Percentiles rank a stretch among this genome's conserved stretches.
Conservation (phyloP, 2,797 vertebrate species). For the Sciurus carolinensis region DNA sequence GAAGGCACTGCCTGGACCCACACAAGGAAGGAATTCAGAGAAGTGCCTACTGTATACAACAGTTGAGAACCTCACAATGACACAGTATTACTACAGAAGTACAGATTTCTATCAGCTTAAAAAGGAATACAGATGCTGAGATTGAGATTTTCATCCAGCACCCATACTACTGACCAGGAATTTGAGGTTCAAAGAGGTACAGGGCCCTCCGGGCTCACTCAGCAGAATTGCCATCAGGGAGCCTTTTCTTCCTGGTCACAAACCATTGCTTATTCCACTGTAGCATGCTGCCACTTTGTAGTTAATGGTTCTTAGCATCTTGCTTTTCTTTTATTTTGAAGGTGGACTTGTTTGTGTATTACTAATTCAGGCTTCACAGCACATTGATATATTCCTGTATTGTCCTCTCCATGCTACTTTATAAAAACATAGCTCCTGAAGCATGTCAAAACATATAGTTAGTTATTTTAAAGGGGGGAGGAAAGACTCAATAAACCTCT, state of each 20-base stretch:
- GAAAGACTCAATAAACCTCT: slow-evolving; percentile 23
- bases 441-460: slow-evolving; percentile 52
- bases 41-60: neutral
- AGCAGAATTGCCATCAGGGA: neutral
- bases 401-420: neutral
- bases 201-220: neutral
- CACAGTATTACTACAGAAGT: neutral
- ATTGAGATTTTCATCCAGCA: neutral
- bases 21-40: neutral
- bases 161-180: neutral
- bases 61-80: neutral
- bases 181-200: neutral
- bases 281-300: neutral
- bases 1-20: neutral
- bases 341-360: slow-evolving; percentile 7
- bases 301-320: slow-evolving; percentile 3
- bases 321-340: slow-evolving; percentile 52
- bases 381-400: neutral
- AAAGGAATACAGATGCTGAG: neutral
- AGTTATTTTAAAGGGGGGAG: slow-evolving; percentile 57
- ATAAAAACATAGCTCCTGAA: slow-evolving; percentile 48
- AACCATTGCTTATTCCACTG: neutral
- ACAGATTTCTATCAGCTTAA: neutral
- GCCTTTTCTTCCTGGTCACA: neutral
- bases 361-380: slow-evolving; percentile 27